Conservation (phyloP, 2,797 vertebrate genomes). For the Anguilla marmorata region DNA sequence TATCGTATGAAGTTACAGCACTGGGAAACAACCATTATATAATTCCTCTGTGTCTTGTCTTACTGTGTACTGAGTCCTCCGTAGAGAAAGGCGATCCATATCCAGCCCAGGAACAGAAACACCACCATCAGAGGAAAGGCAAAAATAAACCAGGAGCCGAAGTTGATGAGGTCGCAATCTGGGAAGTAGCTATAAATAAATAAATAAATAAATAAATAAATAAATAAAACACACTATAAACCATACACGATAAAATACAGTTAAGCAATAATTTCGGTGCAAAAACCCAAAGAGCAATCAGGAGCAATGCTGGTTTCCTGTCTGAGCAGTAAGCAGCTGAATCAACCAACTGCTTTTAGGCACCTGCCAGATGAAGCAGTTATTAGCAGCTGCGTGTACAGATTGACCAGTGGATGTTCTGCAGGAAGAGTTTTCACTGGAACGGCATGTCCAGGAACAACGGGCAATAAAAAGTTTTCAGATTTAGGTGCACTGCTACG, state of each 20-base stretch:
- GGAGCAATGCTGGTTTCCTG: neutral
- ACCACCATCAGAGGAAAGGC: slow-evolving; percentile 92
- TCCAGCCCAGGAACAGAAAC: slow-evolving; percentile 88
- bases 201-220: slow-evolving; percentile 23
- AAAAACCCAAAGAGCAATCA: neutral
- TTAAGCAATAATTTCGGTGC: neutral
- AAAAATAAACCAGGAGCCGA: slow-evolving; percentile 97
- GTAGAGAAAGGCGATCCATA: slow-evolving; percentile 91
- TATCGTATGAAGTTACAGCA: neutral
- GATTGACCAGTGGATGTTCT: neutral
- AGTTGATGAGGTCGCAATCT: slow-evolving; percentile 91
- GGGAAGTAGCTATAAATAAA: slow-evolving; percentile 85
- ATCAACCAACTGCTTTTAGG: neutral
- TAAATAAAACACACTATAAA: neutral
- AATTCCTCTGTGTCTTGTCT: slow-evolving; percentile 14
- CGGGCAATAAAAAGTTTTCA: neutral
- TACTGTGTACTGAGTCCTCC: slow-evolving; percentile 87
- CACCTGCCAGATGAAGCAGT: neutral
- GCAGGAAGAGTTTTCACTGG: neutral
- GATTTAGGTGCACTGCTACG: neutral
- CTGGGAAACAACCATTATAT: neutral
- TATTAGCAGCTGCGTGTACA: neutral
- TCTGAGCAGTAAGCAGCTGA: neutral
- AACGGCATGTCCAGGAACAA: neutral
- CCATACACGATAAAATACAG: neutral